Evolutionary conservation across 2,888 invertebrate genomes (phyloP).

Genomic region (Microctonus brassicae): DNA sequence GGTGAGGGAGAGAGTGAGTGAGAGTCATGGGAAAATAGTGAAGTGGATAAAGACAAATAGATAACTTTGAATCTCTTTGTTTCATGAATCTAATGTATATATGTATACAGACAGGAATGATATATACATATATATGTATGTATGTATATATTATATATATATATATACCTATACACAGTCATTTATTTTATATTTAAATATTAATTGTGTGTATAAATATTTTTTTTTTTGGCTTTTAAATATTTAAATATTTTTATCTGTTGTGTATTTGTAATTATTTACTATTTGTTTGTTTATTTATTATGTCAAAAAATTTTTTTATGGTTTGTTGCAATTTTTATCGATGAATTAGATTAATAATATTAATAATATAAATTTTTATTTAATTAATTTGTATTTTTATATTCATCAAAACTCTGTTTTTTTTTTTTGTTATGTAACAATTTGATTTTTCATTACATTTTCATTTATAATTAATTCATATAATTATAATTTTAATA

Average conservation of each 20-base stretch:
- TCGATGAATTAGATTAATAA: no score
- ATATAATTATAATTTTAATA: no score
- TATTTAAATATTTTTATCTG: not conserved
- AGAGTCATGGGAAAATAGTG: slow-evolving; percentile 22
- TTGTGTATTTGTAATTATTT: not conserved
- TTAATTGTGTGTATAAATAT: not conserved
- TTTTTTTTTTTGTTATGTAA: no score
- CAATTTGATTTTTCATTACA: no score
- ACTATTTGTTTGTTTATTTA: no score
- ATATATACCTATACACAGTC: not conserved
- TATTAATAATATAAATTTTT: no score
- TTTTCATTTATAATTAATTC: no score
- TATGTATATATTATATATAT: no score
- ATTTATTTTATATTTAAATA: not conserved
- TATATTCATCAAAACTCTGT: no score
- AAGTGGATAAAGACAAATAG: no score
- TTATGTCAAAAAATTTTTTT: not conserved
- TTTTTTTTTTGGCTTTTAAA: not conserved
- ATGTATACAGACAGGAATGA: not conserved
- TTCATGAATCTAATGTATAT: slow-evolving; percentile 18
- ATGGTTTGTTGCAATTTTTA: not conserved
- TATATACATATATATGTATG: not conserved
- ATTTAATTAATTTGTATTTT: no score
- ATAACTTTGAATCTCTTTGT: slow-evolving; percentile 24
- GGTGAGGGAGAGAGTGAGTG: slow-evolving; percentile 33